Evolutionary conservation across 1,140 invertebrate genomes (phyloP).

Genomic region (Solenopsis fugax): DNA sequence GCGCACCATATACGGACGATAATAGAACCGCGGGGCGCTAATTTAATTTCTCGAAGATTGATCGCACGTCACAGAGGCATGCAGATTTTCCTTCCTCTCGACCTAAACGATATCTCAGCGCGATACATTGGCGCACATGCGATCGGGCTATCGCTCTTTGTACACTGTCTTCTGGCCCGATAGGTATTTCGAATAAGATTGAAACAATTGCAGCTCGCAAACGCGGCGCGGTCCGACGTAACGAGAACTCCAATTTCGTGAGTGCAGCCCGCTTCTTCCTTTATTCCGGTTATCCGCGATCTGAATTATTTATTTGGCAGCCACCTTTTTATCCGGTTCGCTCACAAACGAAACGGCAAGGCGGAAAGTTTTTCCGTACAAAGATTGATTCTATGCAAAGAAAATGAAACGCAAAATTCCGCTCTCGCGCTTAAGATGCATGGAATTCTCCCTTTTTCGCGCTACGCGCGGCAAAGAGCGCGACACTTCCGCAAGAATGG

Average conservation of each 20-base stretch:
- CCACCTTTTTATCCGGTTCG: constrained; percentile 33
- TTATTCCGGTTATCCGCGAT: constrained; percentile 71
- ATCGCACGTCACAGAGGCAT: constrained; percentile 37
- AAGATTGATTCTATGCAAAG: constrained; percentile 55
- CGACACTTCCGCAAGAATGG: not conserved
- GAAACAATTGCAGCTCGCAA: constrained; percentile 48
- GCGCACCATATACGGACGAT: not conserved
- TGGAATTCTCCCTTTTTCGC: constrained; percentile 35
- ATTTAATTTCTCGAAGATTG: constrained; percentile 56
- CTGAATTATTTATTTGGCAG: constrained; percentile 71
- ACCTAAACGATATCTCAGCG: constrained; percentile 36
- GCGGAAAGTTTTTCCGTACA: constrained; percentile 44
- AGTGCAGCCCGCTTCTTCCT: constrained; percentile 41
- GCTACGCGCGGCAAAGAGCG: not conserved
- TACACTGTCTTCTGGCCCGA: constrained; percentile 10
- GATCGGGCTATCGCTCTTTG: constrained; percentile 48
- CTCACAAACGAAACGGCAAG: constrained; percentile 50
- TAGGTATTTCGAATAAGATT: constrained; percentile 31
- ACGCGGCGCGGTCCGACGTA: constrained; percentile 36
- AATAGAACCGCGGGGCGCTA: constrained; percentile 14
- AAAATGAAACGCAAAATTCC: constrained; percentile 43
- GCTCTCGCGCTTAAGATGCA: constrained; percentile 33
- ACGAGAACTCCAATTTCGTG: constrained; percentile 65
- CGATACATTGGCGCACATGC: constrained; percentile 36
- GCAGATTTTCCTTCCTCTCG: constrained; percentile 28